Evolutionary conservation across 1,140 invertebrate species (phyloP).

Genomic region (Sinella curviseta): DNA sequence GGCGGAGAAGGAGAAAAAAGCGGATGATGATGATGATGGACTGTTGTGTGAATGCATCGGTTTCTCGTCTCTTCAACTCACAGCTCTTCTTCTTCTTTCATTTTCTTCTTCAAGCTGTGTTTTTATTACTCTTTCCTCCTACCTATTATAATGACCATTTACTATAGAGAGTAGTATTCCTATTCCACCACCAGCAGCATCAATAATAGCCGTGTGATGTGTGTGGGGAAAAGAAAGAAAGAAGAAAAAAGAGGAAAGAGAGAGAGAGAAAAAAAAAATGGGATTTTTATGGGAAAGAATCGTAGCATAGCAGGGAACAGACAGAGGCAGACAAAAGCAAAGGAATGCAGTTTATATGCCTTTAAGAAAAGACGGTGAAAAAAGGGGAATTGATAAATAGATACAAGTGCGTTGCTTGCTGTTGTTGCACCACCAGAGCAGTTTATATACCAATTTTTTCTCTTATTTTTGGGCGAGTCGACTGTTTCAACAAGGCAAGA

Average conservation of each 20-base stretch:
- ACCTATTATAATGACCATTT: not conserved
- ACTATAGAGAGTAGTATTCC: not conserved
- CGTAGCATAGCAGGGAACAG: not conserved
- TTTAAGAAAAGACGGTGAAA: not conserved
- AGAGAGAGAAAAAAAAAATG: not conserved
- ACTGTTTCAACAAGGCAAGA: not conserved
- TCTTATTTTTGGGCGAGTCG: conserved; percentile 10
- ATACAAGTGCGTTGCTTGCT: not conserved
- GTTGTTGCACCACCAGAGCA: not conserved
- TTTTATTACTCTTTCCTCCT: not conserved
- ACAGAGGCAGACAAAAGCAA: not conserved
- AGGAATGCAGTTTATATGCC: conserved; percentile 14
- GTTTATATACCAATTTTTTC: not conserved
- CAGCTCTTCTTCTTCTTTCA: not conserved
- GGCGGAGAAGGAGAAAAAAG: no score
- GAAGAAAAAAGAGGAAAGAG: no score
- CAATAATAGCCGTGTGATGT: no score
- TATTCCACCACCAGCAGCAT: no score
- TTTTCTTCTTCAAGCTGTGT: not conserved
- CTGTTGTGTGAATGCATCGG: not conserved
- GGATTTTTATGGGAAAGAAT: conserved; percentile 4
- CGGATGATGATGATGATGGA: not conserved
- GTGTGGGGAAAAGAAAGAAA: not conserved
- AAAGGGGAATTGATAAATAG: conserved; percentile 14
- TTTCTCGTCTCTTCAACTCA: no score